These are phyloP conservation scores for Caenorhabditis panamensis DNA, from an alignment of 2,888 invertebrate genomes.

Conservation along the genomic window DNA sequence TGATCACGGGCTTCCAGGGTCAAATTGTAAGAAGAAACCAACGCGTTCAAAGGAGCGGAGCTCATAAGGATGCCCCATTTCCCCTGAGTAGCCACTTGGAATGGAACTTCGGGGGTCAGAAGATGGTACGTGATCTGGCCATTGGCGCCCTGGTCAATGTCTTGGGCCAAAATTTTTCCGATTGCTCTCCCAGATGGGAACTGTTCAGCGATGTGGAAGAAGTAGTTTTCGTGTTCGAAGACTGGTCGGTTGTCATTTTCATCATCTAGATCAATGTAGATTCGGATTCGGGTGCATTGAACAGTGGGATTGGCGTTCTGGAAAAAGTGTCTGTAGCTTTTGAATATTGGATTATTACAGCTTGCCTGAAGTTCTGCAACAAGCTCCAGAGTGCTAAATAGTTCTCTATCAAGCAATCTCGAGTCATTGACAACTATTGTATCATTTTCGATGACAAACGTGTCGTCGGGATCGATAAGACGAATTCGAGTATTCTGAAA, in stretches of 20 bases:
- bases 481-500: constrained; percentile 3
- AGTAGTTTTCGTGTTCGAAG: constrained; percentile 74
- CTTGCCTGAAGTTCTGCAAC: constrained; percentile 62
- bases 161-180: constrained; percentile 73
- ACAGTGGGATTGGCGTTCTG: constrained; percentile 45
- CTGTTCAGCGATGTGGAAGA: constrained; percentile 69
- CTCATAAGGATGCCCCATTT: constrained; percentile 53
- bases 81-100: constrained; percentile 61
- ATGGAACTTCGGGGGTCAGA: constrained; percentile 58
- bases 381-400: constrained; percentile 66
- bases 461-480: constrained; percentile 67
- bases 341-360: neutral
- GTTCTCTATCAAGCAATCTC: constrained; percentile 64
- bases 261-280: constrained; percentile 75
- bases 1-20: constrained; percentile 69
- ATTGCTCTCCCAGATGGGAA: constrained; percentile 65
- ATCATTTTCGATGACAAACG: constrained; percentile 47
- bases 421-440: constrained; percentile 49
- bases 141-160: constrained; percentile 76
- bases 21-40: constrained; percentile 53
- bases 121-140: constrained; percentile 74
- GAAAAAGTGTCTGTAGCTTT: neutral
- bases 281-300: constrained; percentile 56
- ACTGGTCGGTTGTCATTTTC: constrained; percentile 79
- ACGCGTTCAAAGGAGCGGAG: constrained; percentile 38